Conservation (phyloP, 2,797 vertebrate species). For the Masticophis lateralis region DNA sequence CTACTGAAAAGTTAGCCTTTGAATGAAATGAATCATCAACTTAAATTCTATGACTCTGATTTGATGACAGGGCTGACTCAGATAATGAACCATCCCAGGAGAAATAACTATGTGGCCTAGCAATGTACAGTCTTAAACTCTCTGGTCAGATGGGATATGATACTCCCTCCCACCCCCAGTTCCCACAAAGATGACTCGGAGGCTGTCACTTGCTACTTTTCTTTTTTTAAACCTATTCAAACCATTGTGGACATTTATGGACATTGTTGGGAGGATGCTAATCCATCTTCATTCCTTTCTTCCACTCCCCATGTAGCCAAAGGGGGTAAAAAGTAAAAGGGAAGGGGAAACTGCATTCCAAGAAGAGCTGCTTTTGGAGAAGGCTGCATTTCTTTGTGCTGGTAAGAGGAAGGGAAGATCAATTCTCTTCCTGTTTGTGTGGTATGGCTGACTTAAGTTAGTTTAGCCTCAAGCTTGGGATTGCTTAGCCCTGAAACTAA, state of each 20-base stretch:
- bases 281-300: not conserved
- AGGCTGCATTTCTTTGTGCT: not conserved
- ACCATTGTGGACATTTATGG: not conserved
- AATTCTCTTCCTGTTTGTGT: not conserved
- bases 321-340: not conserved
- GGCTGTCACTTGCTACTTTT: not conserved
- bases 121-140: not conserved
- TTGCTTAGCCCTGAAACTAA: not conserved
- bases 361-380: not conserved
- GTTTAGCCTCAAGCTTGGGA: not conserved
- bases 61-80: not conserved
- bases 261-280: not conserved
- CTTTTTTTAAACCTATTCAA: not conserved
- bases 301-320: not conserved
- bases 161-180: not conserved
- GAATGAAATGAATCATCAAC: not conserved
- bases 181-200: not conserved
- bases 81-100: not conserved
- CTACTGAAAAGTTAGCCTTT: not conserved
- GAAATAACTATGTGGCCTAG: not conserved
- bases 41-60: not conserved
- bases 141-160: not conserved
- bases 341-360: not conserved
- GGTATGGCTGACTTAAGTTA: not conserved
- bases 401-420: not conserved